Evolutionary conservation across 1,140 invertebrate species (phyloP), one percentile per base, ranked within the genome.

Genomic region (Panagrolaimus sp.): DNA sequence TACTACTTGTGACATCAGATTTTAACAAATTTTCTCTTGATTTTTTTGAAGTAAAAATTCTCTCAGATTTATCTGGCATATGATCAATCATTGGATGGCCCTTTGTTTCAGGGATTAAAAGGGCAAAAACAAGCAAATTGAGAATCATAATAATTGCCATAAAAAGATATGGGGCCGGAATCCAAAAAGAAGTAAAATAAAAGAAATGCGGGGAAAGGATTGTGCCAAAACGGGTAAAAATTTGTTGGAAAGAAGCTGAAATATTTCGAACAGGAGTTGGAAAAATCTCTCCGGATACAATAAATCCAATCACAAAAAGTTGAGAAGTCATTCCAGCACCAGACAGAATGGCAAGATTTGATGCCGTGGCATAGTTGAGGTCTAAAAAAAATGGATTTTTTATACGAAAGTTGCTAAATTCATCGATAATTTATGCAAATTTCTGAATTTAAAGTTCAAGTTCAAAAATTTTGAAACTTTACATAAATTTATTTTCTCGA

Each of bases 61-160:
- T 21, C 17, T 58, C 5, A 21, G 21, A 28, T 14, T 58, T 58
- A 21, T 21, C 21, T 12, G 52, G 52, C 52, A 58, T 58, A 28
- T 58, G 52, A 58, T 58, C 52, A 26, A 26, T 21, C 52, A 58
- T 58, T 12, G 52, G 52, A 12, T 21, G 21, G 52, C 52, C 52
- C 17, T 58, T 58, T 58, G 52, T 58, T 17, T 58, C 52, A 5
- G 52, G 52, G 3, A 58, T 17, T 10, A 28, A 3, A 12, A 21
- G 17, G 10, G 21, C 21, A 28, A 58, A 58, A 8, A 58, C 21
- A 58, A 21, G 21, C 14, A 21, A 21, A 58, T 58, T 58, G 1
- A 58, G 52, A 21, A 58, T 21, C 52, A 58, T 58, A 12, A 58
- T 21, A 21, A 58, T 28, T 12, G 28, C 52, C 52, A 58, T 58